Percentiles rank a stretch among this genome's conserved stretches.
These are phyloP conservation scores for Leuciscus waleckii DNA, from an alignment of 2,797 vertebrate species.

Conservation along the genomic window DNA sequence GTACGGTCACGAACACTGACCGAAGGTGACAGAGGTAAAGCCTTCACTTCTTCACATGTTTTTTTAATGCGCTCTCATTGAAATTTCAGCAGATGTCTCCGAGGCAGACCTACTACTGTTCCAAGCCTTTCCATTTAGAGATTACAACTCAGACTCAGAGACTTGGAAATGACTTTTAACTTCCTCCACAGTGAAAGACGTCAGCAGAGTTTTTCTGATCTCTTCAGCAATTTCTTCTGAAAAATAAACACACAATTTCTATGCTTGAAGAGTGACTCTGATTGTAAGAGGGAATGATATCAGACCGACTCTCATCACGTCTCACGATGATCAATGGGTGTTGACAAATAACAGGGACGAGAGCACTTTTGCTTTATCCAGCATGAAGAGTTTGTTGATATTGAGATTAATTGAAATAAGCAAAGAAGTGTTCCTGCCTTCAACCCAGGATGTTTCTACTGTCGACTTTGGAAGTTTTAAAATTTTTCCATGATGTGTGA, in stretches of 20 bases:
- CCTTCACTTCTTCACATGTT: slow-evolving; percentile 16
- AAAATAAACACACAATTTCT: not conserved
- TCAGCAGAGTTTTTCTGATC: not conserved
- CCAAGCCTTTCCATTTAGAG: slow-evolving; percentile 35
- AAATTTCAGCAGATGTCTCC: slow-evolving; percentile 24
- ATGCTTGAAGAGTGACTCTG: not conserved
- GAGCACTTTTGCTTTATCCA: not conserved
- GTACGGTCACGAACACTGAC: slow-evolving; percentile 9
- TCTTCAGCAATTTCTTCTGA: not conserved
- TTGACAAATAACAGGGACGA: not conserved
- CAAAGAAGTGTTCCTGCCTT: not conserved
- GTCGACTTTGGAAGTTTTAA: not conserved
- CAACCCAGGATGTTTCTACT: not conserved
- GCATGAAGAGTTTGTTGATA: not conserved
- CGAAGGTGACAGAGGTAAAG: not conserved
- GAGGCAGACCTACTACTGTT: slow-evolving; percentile 19
- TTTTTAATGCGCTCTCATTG: slow-evolving; percentile 31
- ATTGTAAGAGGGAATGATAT: not conserved
- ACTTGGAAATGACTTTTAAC: slow-evolving; percentile 29
- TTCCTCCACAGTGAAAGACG: not conserved
- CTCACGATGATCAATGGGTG: not conserved
- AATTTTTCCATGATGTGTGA: not conserved
- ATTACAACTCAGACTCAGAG: slow-evolving; percentile 19
- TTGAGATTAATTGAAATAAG: not conserved
- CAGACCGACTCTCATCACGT: not conserved